Evolutionary conservation across 2,797 vertebrate genomes (phyloP).

Genomic region (Sebastes umbrosus): DNA sequence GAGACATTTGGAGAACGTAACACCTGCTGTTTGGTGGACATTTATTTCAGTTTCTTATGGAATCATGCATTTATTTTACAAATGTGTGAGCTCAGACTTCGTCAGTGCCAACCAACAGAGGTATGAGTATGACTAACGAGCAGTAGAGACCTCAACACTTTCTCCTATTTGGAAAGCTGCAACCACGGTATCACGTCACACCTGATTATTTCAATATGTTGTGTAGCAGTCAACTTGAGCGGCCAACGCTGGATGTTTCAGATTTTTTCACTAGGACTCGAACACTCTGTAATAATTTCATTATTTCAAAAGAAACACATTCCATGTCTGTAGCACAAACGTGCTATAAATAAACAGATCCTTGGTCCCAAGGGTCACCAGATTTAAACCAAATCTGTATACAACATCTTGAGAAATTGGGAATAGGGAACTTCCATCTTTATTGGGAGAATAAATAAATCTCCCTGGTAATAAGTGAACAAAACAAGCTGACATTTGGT

Average conservation of each 20-base stretch:
- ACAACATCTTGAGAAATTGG: neutral
- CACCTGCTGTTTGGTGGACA: conserved; percentile 13
- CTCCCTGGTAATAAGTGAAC: neutral
- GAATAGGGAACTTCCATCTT: neutral
- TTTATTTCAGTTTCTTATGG: neutral
- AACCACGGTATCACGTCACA: neutral
- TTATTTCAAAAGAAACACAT: neutral
- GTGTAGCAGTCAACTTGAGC: neutral
- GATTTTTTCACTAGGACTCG: neutral
- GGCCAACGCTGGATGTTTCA: neutral
- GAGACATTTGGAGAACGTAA: conserved; percentile 2
- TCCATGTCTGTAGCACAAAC: neutral
- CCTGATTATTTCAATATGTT: conserved; percentile 34
- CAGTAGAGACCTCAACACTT: neutral
- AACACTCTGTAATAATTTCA: neutral
- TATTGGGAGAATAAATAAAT: neutral
- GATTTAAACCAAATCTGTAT: neutral
- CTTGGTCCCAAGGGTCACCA: neutral
- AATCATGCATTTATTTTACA: conserved; percentile 1
- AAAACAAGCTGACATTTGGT: neutral
- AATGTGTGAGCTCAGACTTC: conserved; percentile 11
- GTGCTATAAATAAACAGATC: neutral
- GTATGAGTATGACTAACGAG: conserved; percentile 19
- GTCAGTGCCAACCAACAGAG: conserved; percentile 5
- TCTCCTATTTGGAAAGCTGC: conserved; percentile 18